Base-by-base conservation (phyloP, 2,888 invertebrate species). In the Noctua fimbriata region DNA sequence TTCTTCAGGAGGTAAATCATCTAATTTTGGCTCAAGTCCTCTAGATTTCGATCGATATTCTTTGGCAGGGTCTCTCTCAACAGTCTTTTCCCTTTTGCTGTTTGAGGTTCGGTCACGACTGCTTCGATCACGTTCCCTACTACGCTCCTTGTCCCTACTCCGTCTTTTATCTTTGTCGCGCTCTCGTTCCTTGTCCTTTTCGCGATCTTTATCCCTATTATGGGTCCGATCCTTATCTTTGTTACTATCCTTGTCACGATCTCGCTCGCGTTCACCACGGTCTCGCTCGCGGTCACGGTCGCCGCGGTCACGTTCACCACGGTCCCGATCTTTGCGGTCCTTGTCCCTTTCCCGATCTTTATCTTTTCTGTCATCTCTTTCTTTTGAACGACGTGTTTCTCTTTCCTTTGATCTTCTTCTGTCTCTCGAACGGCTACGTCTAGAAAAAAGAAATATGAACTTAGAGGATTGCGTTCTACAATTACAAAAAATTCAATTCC, bases 1-100 rank as follows among this genome's bases (percentile, higher is more conserved):
- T 95, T 99, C 99, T 95, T 99, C 99, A 0, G 99, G 99, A 70
- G 99, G 99, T 78, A 99, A 95, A 90, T 98, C 98, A 67, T 98
- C 98, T 55, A 98, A 97, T 87, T 97, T 97, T 66, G 97, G 96
- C 82, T 97, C 97, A 72, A 97, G 92, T 24, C 97, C 97, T 91
- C 97, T 97, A 12, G 96, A 96, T 88, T 95, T 95, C 12, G 96
- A 95, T 58, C 96, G 92, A 78, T 95, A 94, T 87, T 96, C 96
- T 86, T 94, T 93, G 70, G 91, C 92, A 4, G 91, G 88, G 70
- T 95, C 95, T 86, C 92, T 92, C 84, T 96, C 96, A 58, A 88
- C 87, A 75, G 92, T 94, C 84, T 94, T 95, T 85, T 96, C 96
- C 79, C 92, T 94, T 82, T 95, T 95, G 21, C 44, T 83, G 58